Percentiles rank a stretch among this genome's conserved stretches.
Evolutionary conservation across 1,140 invertebrate genomes (phyloP).

Genomic region (Eriosoma lanigerum): DNA sequence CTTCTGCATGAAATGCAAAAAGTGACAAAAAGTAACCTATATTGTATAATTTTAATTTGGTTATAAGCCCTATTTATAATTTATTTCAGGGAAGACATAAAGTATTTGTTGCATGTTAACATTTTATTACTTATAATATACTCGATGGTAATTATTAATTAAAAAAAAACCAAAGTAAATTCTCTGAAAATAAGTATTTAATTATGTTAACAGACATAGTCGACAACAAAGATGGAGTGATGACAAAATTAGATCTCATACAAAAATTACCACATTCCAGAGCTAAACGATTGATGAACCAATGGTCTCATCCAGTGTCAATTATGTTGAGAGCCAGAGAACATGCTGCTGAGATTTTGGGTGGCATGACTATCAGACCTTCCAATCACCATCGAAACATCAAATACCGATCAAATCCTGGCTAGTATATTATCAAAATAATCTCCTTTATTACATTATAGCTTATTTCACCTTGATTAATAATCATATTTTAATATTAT

Average conservation of each 20-base stretch:
- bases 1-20: no score
- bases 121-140: no score
- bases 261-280: conserved; percentile 73
- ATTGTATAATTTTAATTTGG: no score
- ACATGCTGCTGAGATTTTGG: conserved; percentile 75
- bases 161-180: no score
- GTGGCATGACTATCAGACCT: conserved; percentile 61
- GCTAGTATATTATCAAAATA: conserved; percentile 28
- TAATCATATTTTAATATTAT: conserved; percentile 19
- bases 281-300: conserved; percentile 73
- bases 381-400: neutral
- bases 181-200: no score
- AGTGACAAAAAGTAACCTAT: no score
- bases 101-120: no score
- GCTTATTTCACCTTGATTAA: neutral
- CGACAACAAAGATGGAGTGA: conserved; percentile 66
- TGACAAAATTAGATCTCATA: conserved; percentile 72
- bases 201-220: conserved; percentile 64
- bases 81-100: no score
- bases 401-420: conserved; percentile 55
- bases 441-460: neutral
- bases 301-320: conserved; percentile 76
- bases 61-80: no score
- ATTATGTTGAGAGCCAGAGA: conserved; percentile 75
- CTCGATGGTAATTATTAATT: no score